These are phyloP conservation scores for Eupristina koningsbergeri DNA, from an alignment of 1,140 invertebrate species.

Conservation along the genomic window DNA sequence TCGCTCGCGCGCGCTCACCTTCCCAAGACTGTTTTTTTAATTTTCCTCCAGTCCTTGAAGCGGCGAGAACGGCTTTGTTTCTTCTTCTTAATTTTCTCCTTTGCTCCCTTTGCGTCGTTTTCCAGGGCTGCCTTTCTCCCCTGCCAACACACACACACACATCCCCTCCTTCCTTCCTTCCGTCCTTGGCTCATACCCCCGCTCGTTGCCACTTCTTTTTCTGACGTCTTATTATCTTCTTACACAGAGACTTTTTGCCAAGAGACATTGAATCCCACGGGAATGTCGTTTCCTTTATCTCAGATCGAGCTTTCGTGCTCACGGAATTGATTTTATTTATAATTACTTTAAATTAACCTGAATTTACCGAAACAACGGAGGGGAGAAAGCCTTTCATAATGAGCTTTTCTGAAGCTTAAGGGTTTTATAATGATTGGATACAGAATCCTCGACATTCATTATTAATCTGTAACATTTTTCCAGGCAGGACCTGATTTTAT, in stretches of 20 bases:
- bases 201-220: background rate
- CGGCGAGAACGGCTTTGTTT: background rate
- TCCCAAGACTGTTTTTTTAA: conserved; percentile 41
- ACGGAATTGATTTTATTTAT: background rate
- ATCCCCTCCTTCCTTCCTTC: background rate
- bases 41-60: background rate
- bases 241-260: background rate
- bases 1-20: background rate
- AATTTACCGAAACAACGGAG: background rate
- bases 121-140: background rate
- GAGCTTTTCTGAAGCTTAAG: background rate
- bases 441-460: background rate
- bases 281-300: background rate
- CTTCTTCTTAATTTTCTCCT: conserved; percentile 27
- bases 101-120: background rate
- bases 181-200: background rate
- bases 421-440: background rate
- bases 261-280: too few species aligned
- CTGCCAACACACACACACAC: background rate
- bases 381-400: background rate
- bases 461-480: background rate
- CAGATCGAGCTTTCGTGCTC: too few species aligned
- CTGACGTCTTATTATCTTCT: background rate
- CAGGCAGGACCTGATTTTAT: background rate
- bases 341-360: conserved; percentile 28